phyloP scores from a whole-genome alignment of 2,797 vertebrate genomes.

The Myotis planiceps region DNA sequence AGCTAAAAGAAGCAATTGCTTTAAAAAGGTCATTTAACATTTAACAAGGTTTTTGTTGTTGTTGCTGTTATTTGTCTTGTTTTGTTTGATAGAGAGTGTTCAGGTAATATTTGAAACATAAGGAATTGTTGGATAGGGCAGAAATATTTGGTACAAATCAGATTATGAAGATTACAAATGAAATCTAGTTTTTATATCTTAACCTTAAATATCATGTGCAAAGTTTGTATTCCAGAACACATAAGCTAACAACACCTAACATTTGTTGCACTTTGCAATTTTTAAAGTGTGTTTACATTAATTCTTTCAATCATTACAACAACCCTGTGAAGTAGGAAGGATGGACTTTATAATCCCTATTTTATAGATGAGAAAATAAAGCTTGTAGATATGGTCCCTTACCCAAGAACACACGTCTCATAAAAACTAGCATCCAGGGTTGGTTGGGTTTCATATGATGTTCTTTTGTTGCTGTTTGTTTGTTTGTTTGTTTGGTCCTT shows the following conservation, averaged over 20 bases:
- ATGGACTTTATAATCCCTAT: neutral
- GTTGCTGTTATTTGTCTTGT: neutral
- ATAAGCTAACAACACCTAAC: neutral
- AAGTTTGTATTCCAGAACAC: neutral
- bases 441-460: neutral
- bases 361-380: constrained; percentile 2
- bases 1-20: constrained; percentile 37
- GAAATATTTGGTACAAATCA: neutral
- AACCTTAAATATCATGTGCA: neutral
- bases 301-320: neutral
- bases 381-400: neutral
- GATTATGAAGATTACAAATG: neutral
- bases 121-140: neutral
- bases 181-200: neutral
- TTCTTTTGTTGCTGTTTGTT: neutral
- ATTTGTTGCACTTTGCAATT: neutral
- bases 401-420: neutral
- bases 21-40: constrained; percentile 60
- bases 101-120: neutral
- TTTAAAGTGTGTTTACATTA: neutral
- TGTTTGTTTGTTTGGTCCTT: neutral
- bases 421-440: neutral
- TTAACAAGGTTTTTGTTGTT: neutral
- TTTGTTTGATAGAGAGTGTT: neutral
- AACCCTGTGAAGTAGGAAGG: neutral